A percentile compares a stretch with the other conserved stretches of the same genome.
These are phyloP conservation scores for Theretra japonica DNA, from an alignment of 2,888 invertebrate species.

Conservation along the genomic window DNA sequence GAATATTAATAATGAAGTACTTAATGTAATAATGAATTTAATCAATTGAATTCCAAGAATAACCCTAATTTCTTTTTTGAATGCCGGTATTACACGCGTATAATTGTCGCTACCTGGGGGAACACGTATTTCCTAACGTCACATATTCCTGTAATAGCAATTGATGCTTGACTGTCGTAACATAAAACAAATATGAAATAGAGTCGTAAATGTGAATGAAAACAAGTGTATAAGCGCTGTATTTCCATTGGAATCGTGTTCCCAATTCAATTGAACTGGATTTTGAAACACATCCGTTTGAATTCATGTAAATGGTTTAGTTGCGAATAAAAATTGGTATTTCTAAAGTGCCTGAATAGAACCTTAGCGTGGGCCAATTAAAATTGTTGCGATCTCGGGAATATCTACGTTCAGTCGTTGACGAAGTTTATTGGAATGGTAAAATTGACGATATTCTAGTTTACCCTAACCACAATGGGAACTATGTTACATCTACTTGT, in stretches of 20 bases:
- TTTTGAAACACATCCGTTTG: constrained; percentile 2
- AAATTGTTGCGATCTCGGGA: background rate
- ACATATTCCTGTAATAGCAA: no score
- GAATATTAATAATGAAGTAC: no score
- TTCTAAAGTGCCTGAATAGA: background rate
- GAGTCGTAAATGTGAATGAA: background rate
- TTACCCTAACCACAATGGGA: background rate
- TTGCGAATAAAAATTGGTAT: constrained; percentile 8
- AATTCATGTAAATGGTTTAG: background rate
- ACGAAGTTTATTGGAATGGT: background rate
- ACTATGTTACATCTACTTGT: background rate
- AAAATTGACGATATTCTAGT: background rate
- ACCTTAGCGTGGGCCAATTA: background rate
- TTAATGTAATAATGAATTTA: no score
- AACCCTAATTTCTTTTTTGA: no score
- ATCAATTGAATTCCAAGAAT: no score
- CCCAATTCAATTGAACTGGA: constrained; percentile 4
- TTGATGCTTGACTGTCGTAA: background rate
- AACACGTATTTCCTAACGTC: no score
- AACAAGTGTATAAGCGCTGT: background rate
- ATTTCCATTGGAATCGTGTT: background rate
- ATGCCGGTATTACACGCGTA: no score
- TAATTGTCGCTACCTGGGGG: no score
- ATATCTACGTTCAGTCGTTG: background rate
- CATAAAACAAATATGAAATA: background rate